phyloP scores from a whole-genome alignment of 2,797 vertebrate species.

The Acanthornis magna region DNA sequence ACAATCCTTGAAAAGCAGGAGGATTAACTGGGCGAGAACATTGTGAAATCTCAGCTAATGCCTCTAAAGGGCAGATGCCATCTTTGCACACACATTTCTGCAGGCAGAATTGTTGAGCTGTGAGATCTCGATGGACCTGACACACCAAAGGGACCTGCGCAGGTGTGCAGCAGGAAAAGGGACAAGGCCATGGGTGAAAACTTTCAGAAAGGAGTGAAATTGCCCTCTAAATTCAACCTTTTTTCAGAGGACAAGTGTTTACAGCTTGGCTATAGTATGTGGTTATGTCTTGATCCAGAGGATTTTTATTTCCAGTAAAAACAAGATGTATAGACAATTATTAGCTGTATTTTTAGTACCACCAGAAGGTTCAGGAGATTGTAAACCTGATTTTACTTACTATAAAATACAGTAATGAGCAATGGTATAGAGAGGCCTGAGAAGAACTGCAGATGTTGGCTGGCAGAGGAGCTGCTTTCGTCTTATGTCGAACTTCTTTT shows the following conservation, averaged over 20 bases:
- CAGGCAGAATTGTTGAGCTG: neutral
- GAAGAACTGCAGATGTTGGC: neutral
- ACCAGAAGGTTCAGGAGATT: neutral
- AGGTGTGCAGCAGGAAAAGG: neutral
- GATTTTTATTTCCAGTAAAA: neutral
- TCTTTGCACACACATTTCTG: neutral
- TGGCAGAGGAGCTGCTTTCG: neutral
- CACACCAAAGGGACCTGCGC: neutral
- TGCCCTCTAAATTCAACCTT: neutral
- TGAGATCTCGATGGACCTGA: neutral
- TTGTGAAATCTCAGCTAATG: neutral
- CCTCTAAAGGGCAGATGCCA: neutral
- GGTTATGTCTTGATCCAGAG: neutral
- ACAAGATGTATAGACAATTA: neutral
- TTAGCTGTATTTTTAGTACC: neutral
- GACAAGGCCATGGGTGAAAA: rapidly evolving
- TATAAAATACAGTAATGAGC: neutral
- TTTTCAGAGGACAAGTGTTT: neutral
- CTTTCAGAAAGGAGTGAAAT: neutral
- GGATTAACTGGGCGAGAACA: neutral
- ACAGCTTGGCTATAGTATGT: neutral
- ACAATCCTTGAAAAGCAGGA: neutral
- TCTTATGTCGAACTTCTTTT: neutral
- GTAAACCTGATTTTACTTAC: neutral
- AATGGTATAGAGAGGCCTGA: neutral